phyloP scores from a whole-genome alignment of 2,113 vertebrate genomes.

The Ivindomyrus marchei region DNA sequence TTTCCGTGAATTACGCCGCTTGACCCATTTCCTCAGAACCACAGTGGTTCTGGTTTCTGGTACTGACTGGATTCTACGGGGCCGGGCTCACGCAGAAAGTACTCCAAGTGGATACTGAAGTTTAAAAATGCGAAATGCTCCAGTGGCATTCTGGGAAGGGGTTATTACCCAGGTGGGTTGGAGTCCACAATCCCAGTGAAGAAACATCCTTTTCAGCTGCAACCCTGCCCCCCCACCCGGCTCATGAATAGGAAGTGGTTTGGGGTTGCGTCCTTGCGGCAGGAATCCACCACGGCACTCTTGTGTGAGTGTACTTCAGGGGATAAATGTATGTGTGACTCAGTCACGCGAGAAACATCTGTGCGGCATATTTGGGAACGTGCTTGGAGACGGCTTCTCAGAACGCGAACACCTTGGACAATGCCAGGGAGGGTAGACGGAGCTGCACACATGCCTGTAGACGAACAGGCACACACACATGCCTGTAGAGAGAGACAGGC shows the following conservation, averaged over 20 bases:
- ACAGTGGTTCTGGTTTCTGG: neutral
- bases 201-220: slow-evolving; percentile 11
- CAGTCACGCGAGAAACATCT: slow-evolving; percentile 12
- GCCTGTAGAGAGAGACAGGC: neutral
- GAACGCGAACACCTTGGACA: neutral
- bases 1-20: neutral
- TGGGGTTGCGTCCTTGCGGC: slow-evolving; percentile 18
- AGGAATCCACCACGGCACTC: slow-evolving; percentile 12
- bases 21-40: neutral
- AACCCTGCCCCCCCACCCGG: neutral
- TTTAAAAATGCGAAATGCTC: neutral
- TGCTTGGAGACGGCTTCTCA: neutral
- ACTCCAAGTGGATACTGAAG: neutral
- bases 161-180: neutral
- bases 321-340: slow-evolving; percentile 11
- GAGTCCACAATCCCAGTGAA: neutral
- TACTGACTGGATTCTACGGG: neutral
- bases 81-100: neutral
- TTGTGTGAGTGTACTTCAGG: slow-evolving; percentile 3
- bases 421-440: neutral
- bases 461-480: neutral
- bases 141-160: slow-evolving; percentile 16
- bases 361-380: neutral
- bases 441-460: neutral
- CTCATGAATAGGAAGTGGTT: slow-evolving; percentile 13